These are phyloP conservation scores for Drosophila anomelani DNA, from an alignment of 2,888 invertebrate species.

Conservation along the genomic window DNA sequence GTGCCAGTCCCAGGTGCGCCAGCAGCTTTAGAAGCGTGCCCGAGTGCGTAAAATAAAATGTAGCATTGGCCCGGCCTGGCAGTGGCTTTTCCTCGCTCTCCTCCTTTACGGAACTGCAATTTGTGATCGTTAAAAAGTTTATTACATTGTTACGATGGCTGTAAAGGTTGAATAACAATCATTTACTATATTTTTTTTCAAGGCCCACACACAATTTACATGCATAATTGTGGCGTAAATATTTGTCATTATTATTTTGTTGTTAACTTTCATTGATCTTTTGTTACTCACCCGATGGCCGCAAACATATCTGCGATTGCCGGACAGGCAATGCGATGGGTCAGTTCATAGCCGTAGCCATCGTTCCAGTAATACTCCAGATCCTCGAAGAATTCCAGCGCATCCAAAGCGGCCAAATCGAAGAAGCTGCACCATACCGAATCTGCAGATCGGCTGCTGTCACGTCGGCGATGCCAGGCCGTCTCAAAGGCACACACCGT, in stretches of 20 bases:
- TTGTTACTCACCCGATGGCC: conserved; percentile 87
- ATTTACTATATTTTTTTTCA: background rate
- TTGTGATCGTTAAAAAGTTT: background rate
- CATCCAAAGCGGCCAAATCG: conserved; percentile 86
- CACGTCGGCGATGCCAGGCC: conserved; percentile 88
- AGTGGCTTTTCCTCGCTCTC: conserved; percentile 56
- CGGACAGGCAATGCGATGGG: conserved; percentile 91
- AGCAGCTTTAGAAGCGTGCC: conserved; percentile 92
- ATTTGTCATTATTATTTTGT: background rate
- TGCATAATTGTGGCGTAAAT: background rate
- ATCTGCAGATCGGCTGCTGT: conserved; percentile 3
- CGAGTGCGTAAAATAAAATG: conserved; percentile 92
- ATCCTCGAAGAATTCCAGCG: conserved; percentile 91
- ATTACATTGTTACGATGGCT: background rate
- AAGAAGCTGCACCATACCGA: conserved; percentile 94
- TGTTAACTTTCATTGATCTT: too few relatives aligned
- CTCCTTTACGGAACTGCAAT: background rate
- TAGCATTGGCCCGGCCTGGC: conserved; percentile 83
- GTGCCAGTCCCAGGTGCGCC: conserved; percentile 90
- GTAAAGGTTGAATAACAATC: background rate
- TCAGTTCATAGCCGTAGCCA: conserved; percentile 91
- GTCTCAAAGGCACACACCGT: conserved; percentile 92
- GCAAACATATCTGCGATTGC: conserved; percentile 89
- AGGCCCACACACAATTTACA: background rate
- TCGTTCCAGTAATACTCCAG: conserved; percentile 92